A percentile compares a stretch with the other conserved stretches of the same genome.
phyloP scores from a whole-genome alignment of 1,140 invertebrate genomes.

The Drosophila tristis region DNA sequence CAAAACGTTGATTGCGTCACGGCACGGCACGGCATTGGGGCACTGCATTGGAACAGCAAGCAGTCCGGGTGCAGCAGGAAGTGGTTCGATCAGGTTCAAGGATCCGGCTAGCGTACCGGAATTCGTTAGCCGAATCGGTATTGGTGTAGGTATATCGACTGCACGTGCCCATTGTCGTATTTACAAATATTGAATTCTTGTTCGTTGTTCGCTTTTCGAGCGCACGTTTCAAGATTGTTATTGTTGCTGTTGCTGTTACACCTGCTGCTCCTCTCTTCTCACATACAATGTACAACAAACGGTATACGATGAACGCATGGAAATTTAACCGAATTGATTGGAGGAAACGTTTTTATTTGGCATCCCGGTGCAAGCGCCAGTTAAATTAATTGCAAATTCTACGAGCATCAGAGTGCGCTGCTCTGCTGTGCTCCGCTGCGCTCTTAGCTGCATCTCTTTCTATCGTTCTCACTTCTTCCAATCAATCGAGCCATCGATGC shows the following conservation, averaged over 20 bases:
- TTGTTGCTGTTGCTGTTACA: conserved; percentile 19
- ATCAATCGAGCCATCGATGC: conserved; percentile 42
- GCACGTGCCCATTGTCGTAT: conserved; percentile 24
- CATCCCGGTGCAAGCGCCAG: conserved; percentile 51
- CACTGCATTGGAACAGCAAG: not conserved
- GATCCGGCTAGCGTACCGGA: conserved; percentile 20
- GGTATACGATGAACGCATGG: conserved; percentile 27
- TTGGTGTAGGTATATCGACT: not conserved
- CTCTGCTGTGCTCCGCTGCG: not conserved
- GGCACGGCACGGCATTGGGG: not conserved
- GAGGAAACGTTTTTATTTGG: conserved; percentile 5
- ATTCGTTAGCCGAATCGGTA: conserved; percentile 8
- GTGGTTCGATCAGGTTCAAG: conserved; percentile 39
- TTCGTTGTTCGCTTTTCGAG: conserved; percentile 15
- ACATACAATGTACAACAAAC: not conserved
- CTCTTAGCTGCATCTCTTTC: conserved; percentile 23
- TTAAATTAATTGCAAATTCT: conserved; percentile 64
- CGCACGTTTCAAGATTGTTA: conserved; percentile 37
- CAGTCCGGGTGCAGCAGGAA: conserved; percentile 20
- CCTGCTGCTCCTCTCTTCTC: conserved; percentile 18
- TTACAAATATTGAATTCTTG: conserved; percentile 43
- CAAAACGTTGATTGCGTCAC: conserved; percentile 29
- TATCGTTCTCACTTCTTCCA: conserved; percentile 34
- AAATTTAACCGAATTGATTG: conserved; percentile 64
- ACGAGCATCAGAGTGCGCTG: conserved; percentile 34